Evolutionary conservation across 2,888 invertebrate genomes (phyloP), one percentile per base, ranked within the genome.

Genomic region (Diarsia brunnea): DNA sequence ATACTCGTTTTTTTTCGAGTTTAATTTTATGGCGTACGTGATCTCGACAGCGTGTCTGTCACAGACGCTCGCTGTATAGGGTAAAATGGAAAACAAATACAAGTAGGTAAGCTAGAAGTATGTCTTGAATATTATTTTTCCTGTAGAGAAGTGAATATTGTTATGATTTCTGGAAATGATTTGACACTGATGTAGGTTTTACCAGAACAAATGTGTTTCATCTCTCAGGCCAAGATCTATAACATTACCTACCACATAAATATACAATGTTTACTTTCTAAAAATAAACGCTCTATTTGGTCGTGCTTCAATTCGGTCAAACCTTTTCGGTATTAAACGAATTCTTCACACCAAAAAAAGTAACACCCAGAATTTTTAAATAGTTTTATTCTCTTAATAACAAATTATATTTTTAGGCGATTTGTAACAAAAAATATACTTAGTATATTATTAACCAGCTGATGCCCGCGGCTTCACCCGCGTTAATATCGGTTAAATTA

Each of bases 21-120:
- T 19, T 31, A 58, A 27, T 19, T 10, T 31, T n/a, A 43, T 61
- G 31, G 69, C 53, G 27, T 79, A 80, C 80, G 80, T 80, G 67
- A 80, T 47, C 45, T 49, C 7, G 0, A 43, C 47, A 43, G 21
- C 64, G 65, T 78, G 51, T 79, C 38, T 1, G 38, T 38, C 19
- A 55, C 60, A 47, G 21, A 73, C 24, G 16, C 10, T 45, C 16
- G 5, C 19, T 55, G 0, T 64, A 21, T 61, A 61, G 0, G 47
- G 38, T 74, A 47, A 79, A 79, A 61, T 61, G 2, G 21, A 69
- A 66, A 8, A 61, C 43, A 61, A 79, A 63, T 66, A 69, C 31
- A 31, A 31, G 8, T 38, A 38, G n/a, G n/a, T 5, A 38, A 38
- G 38, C 38, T 7, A 38, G 38, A 38, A 38, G 38, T 38, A 38